Base-by-base conservation (phyloP, 64 coral and sea anemone genomes). In the Orbicella faveolata region DNA sequence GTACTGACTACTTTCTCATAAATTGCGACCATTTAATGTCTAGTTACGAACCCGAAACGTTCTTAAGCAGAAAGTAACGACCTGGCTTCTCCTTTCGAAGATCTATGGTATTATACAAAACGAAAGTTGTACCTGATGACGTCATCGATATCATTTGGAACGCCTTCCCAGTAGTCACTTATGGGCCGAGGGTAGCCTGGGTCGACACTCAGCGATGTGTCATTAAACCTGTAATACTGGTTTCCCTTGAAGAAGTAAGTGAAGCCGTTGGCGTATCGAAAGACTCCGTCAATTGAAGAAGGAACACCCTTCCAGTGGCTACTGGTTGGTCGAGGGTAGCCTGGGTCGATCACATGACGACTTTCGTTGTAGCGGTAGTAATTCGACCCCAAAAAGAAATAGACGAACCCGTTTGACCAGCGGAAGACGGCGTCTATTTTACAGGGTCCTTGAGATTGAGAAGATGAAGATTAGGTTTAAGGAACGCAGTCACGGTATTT, bases 161-260 rank as follows among this genome's bases (percentile, higher is more conserved):
- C 82, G 30, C 93, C 93, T 53, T 44, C 36, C 96, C 96, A 98
- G 83, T 95, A 98, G 0, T 89, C 36, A 19, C 63, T 82, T 75
- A 98, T 98, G 35, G 54, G 20, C 23, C 87, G 89, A 33, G 96
- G 93, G 73, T 94, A 98, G 2, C 79, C 96, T n/a, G 61, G 54
- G 52, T 94, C 96, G 70, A 98, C 93, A 41, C 36, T 41, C 4
- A 59, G 68, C 16, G 87, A 88, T 3, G 86, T 67, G 69, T 98
- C 96, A 48, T 98, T 94, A 82, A 87, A 98, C 78, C 90, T 83
- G 81, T 88, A 95, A 65, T 98, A 98, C 21, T 88, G 55, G 34
- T 91, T 87, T 41, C 76, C 93, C 65, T 98, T 95, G 75, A 98
- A 98, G 82, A 98, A 98, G 52, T 98, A 98, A 5, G 96, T 98